Base-by-base conservation (phyloP, 2,113 vertebrate genomes). In the Apteryx mantelli region DNA sequence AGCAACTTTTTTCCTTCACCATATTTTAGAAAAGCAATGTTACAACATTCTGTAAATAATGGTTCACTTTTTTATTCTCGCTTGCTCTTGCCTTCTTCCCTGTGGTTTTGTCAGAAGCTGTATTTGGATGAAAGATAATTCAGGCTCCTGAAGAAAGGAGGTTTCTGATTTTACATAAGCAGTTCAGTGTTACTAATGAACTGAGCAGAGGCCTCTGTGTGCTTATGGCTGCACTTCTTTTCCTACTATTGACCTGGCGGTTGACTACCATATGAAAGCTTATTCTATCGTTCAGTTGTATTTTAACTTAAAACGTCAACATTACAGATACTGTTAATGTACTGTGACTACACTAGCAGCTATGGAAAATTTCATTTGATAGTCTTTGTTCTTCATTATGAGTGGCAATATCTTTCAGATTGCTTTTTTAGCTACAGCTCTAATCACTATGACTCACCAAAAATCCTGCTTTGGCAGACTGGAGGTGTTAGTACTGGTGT, bases 241-340 rank as follows among this genome's bases (percentile, higher is more conserved):
- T 0, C 14, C 22, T 71, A 3, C 26, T 85, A 0, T 0, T 90
- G 42, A 42, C 58, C 50, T 36, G 15, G 18, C n/a, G 12, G 6
- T 61, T 44, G 26, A 22, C 13, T 71, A n/a, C 28, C 56, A 11
- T 18, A 9, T 56, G 44, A 25, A 88, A 85, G 8, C 2, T 2
- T 46, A 36, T 88, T 32, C 34, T 64, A 14, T n/a, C 85, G 15
- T n/a, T 90, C 19, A 7, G 5, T 19, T 90, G 25, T 26, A 55
- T 60, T 82, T 79, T 58, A 50, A 56, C 10, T 52, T 71, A 52
- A 66, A 91, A 44, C 82, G 63, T 52, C 22, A 50, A 52, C 11
- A 52, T 34, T 58, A n/a, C 1, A 1, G 9, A 6, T 44, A 36
- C 71, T 84, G 6, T 22, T 4, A 16, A 78, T 68, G 25, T 44